phyloP scores from a whole-genome alignment of 1,140 invertebrate genomes.

The Augochlora pura region DNA sequence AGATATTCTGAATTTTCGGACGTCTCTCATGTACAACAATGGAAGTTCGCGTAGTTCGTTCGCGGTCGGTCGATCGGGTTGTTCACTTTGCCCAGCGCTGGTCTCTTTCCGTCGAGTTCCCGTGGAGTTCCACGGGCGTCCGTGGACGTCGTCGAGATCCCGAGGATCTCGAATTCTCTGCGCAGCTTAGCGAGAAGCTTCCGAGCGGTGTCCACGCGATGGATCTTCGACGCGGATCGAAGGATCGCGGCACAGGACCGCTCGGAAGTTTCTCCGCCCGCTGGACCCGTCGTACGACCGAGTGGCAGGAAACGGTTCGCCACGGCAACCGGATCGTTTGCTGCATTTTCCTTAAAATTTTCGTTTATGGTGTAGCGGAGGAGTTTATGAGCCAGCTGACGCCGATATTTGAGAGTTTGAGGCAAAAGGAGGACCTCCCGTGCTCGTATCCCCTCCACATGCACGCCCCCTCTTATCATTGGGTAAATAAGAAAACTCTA shows the following conservation, averaged over 20 bases:
- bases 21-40: too few species aligned
- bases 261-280: neutral
- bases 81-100: too few species aligned
- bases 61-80: too few species aligned
- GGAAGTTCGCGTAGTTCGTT: too few species aligned
- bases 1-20: too few species aligned
- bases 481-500: slow-evolving; percentile 83
- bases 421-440: slow-evolving; percentile 92
- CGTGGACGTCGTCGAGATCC: neutral
- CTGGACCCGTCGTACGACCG: neutral
- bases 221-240: too few species aligned
- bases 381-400: slow-evolving; percentile 95
- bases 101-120: neutral
- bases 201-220: neutral
- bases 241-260: too few species aligned
- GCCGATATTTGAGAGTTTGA: slow-evolving; percentile 95
- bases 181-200: neutral
- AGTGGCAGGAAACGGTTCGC: neutral
- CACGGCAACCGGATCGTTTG: neutral
- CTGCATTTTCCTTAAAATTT: slow-evolving; percentile 72
- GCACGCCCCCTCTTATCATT: slow-evolving; percentile 85
- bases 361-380: slow-evolving; percentile 86
- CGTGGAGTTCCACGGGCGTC: neutral
- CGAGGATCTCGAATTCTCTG: neutral
- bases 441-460: slow-evolving; percentile 93